phyloP scores from a whole-genome alignment of 2,888 invertebrate genomes.

The Heliconius ismenius region DNA sequence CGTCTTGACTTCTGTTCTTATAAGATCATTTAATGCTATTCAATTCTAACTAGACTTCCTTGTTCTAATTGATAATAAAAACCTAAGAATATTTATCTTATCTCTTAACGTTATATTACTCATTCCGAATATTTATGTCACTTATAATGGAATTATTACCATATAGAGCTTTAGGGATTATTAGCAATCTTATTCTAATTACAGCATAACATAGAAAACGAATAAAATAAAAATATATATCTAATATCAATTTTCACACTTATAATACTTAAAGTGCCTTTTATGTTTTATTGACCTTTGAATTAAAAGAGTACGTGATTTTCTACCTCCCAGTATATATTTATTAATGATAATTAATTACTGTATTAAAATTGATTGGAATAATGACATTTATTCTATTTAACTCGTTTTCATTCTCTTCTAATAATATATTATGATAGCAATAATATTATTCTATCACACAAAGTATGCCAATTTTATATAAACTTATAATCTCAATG shows the following conservation, averaged over 20 bases:
- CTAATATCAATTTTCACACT: not conserved
- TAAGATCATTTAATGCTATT: not conserved
- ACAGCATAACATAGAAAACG: not conserved
- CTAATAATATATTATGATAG: too few species aligned
- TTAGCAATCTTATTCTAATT: not conserved
- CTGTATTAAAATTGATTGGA: too few species aligned
- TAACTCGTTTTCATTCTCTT: too few species aligned
- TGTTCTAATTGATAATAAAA: slow-evolving; percentile 2
- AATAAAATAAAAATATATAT: not conserved
- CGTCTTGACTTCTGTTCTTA: not conserved
- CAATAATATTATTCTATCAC: not conserved
- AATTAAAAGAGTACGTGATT: not conserved
- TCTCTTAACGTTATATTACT: not conserved
- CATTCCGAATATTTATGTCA: not conserved
- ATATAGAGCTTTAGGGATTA: not conserved
- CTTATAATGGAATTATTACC: not conserved
- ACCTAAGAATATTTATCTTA: not conserved
- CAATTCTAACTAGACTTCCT: not conserved
- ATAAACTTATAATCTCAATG: slow-evolving; percentile 25
- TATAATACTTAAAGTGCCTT: not conserved
- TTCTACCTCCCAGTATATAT: not conserved
- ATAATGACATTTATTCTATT: too few species aligned
- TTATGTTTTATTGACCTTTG: not conserved
- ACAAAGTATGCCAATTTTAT: not conserved
- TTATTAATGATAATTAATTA: too few species aligned